phyloP scores from a whole-genome alignment of 2,888 invertebrate species.

The Galerucella calmariensis region DNA sequence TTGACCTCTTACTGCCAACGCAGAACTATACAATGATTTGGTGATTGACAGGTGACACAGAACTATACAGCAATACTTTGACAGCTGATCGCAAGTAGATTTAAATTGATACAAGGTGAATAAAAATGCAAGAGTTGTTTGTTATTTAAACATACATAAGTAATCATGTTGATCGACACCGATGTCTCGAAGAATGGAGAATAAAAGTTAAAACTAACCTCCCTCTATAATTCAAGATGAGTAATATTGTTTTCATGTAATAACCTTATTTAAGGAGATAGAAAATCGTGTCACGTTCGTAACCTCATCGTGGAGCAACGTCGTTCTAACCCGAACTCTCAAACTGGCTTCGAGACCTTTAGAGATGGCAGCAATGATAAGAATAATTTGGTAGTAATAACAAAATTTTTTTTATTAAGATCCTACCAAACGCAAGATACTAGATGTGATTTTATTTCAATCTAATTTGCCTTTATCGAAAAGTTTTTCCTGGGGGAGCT shows the following conservation, averaged over 20 bases:
- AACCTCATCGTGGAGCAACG: conserved; percentile 48
- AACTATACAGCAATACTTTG: no score
- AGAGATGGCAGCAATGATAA: conserved; percentile 15
- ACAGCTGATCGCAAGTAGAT: no score
- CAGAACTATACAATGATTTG: no score
- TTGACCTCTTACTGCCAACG: no score
- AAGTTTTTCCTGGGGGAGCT: no score
- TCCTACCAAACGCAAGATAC: no score
- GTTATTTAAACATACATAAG: no score
- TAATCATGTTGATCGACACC: background rate
- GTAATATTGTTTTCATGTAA: conserved; percentile 60
- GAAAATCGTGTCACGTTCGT: conserved; percentile 58
- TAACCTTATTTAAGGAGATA: conserved; percentile 59
- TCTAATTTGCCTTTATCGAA: no score
- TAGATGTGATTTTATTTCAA: no score
- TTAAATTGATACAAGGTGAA: no score
- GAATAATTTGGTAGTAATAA: background rate
- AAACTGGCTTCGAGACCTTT: conserved; percentile 9
- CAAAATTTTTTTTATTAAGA: background rate
- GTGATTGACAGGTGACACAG: no score
- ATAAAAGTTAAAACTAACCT: conserved; percentile 22
- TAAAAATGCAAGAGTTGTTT: no score
- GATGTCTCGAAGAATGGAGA: conserved; percentile 8
- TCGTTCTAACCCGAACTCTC: conserved; percentile 23
- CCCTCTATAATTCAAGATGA: conserved; percentile 49